Evolutionary conservation across 2,888 invertebrate species (phyloP).

Genomic region (Pristionchus arcanus): DNA sequence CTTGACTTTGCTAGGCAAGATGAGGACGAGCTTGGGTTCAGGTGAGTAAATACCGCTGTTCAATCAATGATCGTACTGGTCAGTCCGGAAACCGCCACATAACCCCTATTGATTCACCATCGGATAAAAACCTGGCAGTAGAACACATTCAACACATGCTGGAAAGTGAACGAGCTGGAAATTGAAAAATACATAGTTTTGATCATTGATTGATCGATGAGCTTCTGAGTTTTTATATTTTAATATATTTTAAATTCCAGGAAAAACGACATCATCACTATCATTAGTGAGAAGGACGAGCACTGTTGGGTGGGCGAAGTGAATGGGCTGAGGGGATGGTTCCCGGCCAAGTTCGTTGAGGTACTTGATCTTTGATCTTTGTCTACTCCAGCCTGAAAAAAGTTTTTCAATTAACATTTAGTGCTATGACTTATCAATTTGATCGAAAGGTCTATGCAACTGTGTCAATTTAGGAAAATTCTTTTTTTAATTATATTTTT

Average conservation of each 20-base stretch:
- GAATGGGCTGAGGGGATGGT: slow-evolving; percentile 82
- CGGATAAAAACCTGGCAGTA: no score
- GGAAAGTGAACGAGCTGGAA: no score
- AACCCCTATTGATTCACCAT: no score
- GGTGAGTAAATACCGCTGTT: slow-evolving; percentile 54
- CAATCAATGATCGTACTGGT: neutral
- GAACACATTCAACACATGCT: no score
- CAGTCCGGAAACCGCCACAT: neutral
- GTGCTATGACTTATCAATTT: neutral
- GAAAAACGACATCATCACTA: slow-evolving; percentile 98
- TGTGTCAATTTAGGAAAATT: neutral
- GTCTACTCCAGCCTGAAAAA: no score
- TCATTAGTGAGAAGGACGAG: slow-evolving; percentile 83
- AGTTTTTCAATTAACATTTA: no score
- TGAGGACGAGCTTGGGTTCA: slow-evolving; percentile 96
- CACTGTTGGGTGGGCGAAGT: slow-evolving; percentile 83
- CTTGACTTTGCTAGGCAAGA: slow-evolving; percentile 89
- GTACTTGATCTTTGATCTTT: slow-evolving; percentile 56
- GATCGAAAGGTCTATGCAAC: neutral
- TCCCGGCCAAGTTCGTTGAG: slow-evolving; percentile 83
- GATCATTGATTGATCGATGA: no score
- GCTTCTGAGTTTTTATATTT: no score
- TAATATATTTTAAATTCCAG: slow-evolving; percentile 81
- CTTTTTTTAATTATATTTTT: neutral
- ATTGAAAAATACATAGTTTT: no score